Percentiles rank a stretch among this genome's conserved stretches.
phyloP scores from a whole-genome alignment of 2,797 vertebrate species.

The Neosilurus hyrtlii region DNA sequence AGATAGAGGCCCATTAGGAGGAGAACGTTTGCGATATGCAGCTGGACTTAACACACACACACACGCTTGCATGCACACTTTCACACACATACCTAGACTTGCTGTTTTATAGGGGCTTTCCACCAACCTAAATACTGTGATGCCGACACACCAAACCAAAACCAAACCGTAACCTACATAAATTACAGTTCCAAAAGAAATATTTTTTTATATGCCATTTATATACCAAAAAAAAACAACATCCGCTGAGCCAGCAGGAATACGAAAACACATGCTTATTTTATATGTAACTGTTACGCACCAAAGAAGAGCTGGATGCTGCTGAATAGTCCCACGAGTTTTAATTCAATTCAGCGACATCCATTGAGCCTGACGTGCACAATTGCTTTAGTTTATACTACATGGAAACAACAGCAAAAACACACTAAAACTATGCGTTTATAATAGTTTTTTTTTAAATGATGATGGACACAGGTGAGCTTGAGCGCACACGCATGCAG shows the following conservation, averaged over 20 bases:
- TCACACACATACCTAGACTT: neutral
- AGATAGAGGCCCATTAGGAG: slow-evolving; percentile 10
- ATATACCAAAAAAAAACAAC: neutral
- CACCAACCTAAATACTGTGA: neutral
- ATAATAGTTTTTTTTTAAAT: too few species aligned
- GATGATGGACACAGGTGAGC: too few species aligned
- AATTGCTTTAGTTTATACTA: too few species aligned
- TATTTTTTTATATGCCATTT: neutral
- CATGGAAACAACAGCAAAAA: too few species aligned
- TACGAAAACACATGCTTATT: neutral
- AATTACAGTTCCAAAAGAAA: neutral
- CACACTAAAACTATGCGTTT: too few species aligned
- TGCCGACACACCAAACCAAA: neutral
- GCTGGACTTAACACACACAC: slow-evolving; percentile 6
- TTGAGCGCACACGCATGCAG: too few species aligned
- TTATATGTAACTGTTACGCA: neutral
- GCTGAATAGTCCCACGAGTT: too few species aligned
- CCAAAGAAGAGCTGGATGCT: too few species aligned
- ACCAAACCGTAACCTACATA: neutral
- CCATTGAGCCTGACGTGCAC: too few species aligned
- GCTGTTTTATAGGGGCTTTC: slow-evolving; percentile 3
- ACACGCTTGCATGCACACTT: neutral
- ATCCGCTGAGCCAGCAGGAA: neutral
- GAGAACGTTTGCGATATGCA: slow-evolving; percentile 8
- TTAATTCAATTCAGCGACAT: too few species aligned